Evolutionary conservation across 1,140 invertebrate genomes (phyloP).

Genomic region (Thalassaphorura encarpata): DNA sequence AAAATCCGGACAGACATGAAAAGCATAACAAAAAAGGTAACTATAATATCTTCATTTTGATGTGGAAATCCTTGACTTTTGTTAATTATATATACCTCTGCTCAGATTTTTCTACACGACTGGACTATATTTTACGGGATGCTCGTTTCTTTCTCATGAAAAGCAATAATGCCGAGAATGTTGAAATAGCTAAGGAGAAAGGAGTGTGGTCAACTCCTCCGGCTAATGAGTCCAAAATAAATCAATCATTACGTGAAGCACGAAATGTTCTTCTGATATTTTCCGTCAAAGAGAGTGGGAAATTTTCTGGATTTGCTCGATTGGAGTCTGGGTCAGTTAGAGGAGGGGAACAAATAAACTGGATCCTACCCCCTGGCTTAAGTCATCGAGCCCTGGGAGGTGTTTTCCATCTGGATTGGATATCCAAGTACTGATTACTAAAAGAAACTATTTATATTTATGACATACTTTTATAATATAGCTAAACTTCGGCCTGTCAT

Average conservation of each 20-base stretch:
- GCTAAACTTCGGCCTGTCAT: too few species aligned
- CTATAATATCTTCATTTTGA: not conserved
- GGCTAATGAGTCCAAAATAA: constrained; percentile 92
- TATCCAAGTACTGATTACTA: constrained; percentile 50
- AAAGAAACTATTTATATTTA: constrained; percentile 1
- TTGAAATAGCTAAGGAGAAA: constrained; percentile 85
- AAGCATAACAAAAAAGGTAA: not conserved
- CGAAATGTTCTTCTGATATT: constrained; percentile 92
- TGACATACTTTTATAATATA: not conserved
- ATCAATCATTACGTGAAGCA: constrained; percentile 82
- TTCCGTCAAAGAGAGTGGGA: constrained; percentile 95
- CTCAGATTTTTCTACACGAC: constrained; percentile 52
- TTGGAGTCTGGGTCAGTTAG: constrained; percentile 75
- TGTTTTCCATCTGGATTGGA: constrained; percentile 94
- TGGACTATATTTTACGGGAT: constrained; percentile 91
- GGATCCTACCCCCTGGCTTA: constrained; percentile 91
- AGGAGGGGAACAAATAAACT: constrained; percentile 78
- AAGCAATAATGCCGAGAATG: constrained; percentile 95
- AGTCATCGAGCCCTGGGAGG: constrained; percentile 85
- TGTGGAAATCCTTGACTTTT: not conserved
- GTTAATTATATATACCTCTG: too few species aligned
- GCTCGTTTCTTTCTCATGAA: constrained; percentile 95
- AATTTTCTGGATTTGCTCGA: constrained; percentile 79
- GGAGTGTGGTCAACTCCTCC: constrained; percentile 96
- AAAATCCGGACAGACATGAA: too few species aligned